Base-by-base conservation (phyloP, 1,140 invertebrate genomes). In the Hormaphis cornu region DNA sequence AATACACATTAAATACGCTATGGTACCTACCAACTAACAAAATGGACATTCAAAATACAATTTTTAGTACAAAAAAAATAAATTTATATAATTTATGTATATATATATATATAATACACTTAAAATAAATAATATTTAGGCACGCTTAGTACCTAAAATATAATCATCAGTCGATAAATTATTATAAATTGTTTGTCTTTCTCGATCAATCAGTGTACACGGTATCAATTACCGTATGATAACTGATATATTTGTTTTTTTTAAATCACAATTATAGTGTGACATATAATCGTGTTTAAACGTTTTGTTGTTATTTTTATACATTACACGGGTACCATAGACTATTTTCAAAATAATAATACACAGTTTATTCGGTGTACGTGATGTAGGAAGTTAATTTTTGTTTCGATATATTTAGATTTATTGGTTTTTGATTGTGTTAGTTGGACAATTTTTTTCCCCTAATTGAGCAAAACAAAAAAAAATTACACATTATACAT, bases 401-500 rank as follows among this genome's bases (percentile, higher is more conserved):
- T 30, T 46, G 16, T 16, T 46, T 46, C 42, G 18, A 46, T 4
- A 46, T 46, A n/a, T 8, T 10, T 12, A 4, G 18, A 12, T n/a
- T n/a, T 46, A 46, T n/a, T 46, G 12, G 5, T 46, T 46, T n/a
- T n/a, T 46, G 4, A 63, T 14, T 30, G 9, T 42, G 28, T 54
- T 22, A 37, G 24, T 16, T 40, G 20, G 16, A 40, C 40, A 4
- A 16, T 24, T 58, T 37, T 37, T 35, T 56, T 58, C 26, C 22
- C 16, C 61, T 66, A 66, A 66, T 66, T 66, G 61, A 66, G 61
- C 61, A 66, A 66, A 66, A 66, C 44, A 14, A 63, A 63, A 63
- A 50, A 66, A 66, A 63, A 28, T 28, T 44, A 35, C 33, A 33
- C 22, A 24, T 35, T 35, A 35, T 56, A 28, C 1, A 53, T 53